Evolutionary conservation across 2,113 vertebrate species (phyloP).

Genomic region (Pycnonotus jocosus): DNA sequence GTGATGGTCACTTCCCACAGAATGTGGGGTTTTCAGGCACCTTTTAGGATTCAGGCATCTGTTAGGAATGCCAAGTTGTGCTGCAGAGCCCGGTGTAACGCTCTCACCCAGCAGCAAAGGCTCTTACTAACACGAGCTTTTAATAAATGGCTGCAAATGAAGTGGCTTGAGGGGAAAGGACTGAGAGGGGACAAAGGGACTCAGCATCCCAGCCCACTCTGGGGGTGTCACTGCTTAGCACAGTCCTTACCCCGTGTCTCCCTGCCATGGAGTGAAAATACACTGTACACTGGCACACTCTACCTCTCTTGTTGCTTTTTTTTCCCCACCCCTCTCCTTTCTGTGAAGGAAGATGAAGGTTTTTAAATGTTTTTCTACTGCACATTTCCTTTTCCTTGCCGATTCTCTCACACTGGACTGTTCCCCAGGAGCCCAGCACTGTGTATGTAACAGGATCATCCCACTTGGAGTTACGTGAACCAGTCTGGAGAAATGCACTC

Average conservation of each 20-base stretch:
- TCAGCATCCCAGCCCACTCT: background rate
- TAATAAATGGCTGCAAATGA: conserved; percentile 12
- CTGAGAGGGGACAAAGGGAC: background rate
- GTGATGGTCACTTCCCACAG: background rate
- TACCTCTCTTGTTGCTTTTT: background rate
- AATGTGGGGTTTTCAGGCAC: background rate
- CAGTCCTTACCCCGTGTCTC: background rate
- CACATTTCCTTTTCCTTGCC: background rate
- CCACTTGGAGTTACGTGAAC: background rate
- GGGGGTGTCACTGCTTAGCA: background rate
- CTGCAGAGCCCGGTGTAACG: background rate
- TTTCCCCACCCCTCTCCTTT: fast-evolving
- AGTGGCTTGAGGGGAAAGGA: background rate
- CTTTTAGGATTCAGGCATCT: background rate
- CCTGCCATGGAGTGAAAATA: background rate
- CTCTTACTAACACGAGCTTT: background rate
- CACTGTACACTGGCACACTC: background rate
- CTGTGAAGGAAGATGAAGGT: background rate
- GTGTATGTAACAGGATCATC: background rate
- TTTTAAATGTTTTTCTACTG: background rate
- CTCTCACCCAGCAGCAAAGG: background rate
- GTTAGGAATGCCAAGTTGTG: background rate
- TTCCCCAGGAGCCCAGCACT: background rate
- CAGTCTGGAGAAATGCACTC: background rate
- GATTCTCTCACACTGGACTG: background rate